These are phyloP conservation scores for Scaptodrosophila latifasciaeformis DNA, from an alignment of 2,888 invertebrate species.

Conservation along the genomic window DNA sequence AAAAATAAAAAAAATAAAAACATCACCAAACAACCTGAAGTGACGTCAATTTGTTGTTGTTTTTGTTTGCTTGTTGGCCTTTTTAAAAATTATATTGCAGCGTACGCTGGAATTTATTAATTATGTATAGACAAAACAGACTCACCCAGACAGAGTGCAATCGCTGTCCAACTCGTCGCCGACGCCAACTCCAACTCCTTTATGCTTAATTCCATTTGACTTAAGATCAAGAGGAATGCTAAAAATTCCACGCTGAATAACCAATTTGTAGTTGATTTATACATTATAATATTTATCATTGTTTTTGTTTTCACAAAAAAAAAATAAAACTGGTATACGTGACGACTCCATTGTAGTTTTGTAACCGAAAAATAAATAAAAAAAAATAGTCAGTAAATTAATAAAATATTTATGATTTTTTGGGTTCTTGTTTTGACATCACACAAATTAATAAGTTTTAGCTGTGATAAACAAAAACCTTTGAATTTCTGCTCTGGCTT, in stretches of 20 bases:
- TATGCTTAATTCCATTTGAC: constrained; percentile 12
- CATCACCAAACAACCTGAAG: constrained; percentile 26
- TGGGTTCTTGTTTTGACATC: no score
- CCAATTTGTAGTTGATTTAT: constrained; percentile 57
- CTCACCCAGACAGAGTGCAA: no score
- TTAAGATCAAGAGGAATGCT: constrained; percentile 34
- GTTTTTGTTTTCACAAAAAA: no score
- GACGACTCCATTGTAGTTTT: constrained; percentile 29
- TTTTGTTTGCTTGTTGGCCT: constrained; percentile 28
- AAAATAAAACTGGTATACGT: constrained; percentile 55
- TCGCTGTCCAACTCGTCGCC: no score
- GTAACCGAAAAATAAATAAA: constrained; percentile 20
- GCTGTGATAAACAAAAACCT: no score
- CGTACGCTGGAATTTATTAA: constrained; percentile 66
- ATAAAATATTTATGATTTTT: no score
- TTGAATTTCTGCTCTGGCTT: no score
- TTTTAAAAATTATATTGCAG: constrained; percentile 43
- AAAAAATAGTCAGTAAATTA: no score
- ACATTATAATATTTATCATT: constrained; percentile 48
- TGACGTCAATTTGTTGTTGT: constrained; percentile 58
- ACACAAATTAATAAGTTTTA: no score
- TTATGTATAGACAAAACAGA: no score
- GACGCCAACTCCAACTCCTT: constrained; percentile 6
- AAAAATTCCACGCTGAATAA: constrained; percentile 49
- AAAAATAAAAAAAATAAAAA: no score